A percentile compares a stretch with the other conserved stretches of the same genome.
These are phyloP conservation scores for Penaeus japonicus DNA, from an alignment of 1,140 invertebrate species.

Conservation along the genomic window DNA sequence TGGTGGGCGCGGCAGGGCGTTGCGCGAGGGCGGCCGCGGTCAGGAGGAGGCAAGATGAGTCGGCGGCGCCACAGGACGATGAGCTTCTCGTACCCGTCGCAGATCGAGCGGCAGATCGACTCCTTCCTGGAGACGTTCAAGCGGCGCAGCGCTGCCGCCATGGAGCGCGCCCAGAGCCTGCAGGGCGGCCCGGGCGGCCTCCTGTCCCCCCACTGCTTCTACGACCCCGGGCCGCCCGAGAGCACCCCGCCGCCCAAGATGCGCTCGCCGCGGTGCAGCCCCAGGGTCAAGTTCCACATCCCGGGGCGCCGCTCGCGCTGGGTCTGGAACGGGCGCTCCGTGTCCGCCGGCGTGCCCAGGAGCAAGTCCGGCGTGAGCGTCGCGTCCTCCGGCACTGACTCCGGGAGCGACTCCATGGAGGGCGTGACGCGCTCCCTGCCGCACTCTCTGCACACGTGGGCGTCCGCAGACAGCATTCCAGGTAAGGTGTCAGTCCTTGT, in stretches of 20 bases:
- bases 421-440: conserved; percentile 49
- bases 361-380: conserved; percentile 53
- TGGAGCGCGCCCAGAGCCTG: conserved; percentile 69
- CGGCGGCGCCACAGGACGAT: conserved; percentile 54
- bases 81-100: conserved; percentile 57
- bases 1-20: neutral
- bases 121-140: conserved; percentile 82
- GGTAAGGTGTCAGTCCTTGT: conserved; percentile 23
- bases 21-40: neutral
- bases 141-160: conserved; percentile 75
- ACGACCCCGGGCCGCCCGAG: conserved; percentile 37
- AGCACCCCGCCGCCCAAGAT: conserved; percentile 24
- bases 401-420: conserved; percentile 48
- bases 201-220: conserved; percentile 30
- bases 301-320: conserved; percentile 32
- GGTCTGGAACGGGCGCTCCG: neutral
- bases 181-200: conserved; percentile 50
- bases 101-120: conserved; percentile 81
- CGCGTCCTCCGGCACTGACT: conserved; percentile 47
- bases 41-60: conserved; percentile 9
- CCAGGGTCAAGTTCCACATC: conserved; percentile 52
- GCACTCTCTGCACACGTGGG: conserved; percentile 52
- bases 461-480: conserved; percentile 38
- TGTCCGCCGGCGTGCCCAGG: conserved; percentile 36
- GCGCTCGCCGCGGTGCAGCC: conserved; percentile 27